Evolutionary conservation across 2,113 vertebrate genomes (phyloP).

Genomic region (Glareola pratincola): DNA sequence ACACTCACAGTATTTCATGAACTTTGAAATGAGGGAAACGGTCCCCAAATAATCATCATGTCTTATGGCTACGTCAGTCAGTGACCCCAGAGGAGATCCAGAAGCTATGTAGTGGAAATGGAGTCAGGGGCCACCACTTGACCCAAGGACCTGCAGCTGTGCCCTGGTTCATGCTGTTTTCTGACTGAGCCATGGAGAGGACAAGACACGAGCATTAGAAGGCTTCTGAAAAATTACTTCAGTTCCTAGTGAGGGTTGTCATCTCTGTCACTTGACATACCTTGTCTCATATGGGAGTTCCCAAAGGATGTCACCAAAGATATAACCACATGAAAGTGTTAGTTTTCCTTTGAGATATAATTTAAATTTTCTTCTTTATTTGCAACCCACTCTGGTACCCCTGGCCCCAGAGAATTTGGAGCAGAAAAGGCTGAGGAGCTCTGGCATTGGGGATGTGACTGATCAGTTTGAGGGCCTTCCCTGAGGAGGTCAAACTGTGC

Average conservation of each 20-base stretch:
- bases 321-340: background rate
- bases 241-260: background rate
- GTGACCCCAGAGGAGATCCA: background rate
- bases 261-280: background rate
- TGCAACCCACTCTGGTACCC: background rate
- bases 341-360: background rate
- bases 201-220: background rate
- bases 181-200: background rate
- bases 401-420: background rate
- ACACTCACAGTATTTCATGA: background rate
- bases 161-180: background rate
- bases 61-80: background rate
- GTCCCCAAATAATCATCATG: background rate
- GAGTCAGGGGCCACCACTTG: background rate
- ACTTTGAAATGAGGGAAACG: background rate
- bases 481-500: background rate
- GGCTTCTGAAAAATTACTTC: background rate
- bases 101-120: background rate
- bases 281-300: background rate
- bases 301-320: background rate
- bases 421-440: background rate
- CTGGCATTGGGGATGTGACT: background rate
- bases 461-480: background rate
- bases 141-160: background rate
- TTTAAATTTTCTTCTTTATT: background rate